phyloP scores from a whole-genome alignment of 2,113 vertebrate genomes.

The Erpornis zantholeuca region DNA sequence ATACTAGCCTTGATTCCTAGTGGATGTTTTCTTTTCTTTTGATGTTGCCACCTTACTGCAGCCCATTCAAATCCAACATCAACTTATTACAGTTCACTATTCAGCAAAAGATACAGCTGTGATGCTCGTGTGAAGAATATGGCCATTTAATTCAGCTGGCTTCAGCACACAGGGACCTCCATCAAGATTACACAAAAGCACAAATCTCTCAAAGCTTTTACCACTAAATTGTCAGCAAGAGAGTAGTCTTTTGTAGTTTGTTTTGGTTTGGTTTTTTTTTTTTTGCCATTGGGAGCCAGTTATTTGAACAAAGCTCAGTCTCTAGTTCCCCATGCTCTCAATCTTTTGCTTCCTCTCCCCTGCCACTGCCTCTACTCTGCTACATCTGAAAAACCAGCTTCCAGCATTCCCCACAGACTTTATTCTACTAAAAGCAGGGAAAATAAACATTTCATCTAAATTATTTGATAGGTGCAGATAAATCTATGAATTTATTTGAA shows the following conservation, averaged over 20 bases:
- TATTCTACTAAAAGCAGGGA: conserved; percentile 19
- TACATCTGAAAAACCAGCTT: not conserved
- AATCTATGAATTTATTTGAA: not conserved
- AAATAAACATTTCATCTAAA: not conserved
- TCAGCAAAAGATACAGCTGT: not conserved
- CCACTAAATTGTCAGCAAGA: not conserved
- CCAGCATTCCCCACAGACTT: not conserved
- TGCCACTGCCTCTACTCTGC: not conserved
- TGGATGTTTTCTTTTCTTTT: not conserved
- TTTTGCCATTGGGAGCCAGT: conserved; percentile 23
- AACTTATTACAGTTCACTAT: not conserved
- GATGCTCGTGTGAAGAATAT: not conserved
- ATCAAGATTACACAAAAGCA: not conserved
- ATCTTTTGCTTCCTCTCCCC: not conserved
- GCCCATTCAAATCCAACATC: not conserved
- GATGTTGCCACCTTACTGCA: not conserved
- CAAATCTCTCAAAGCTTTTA: conserved; percentile 34
- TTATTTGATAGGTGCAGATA: not conserved
- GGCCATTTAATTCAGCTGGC: not conserved
- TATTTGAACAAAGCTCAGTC: conserved; percentile 5
- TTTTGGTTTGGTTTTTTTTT: too few species aligned
- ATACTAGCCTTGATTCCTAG: not conserved
- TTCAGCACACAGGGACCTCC: not conserved
- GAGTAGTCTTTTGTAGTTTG: not conserved
- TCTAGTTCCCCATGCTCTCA: not conserved